Evolutionary conservation across 2,113 vertebrate genomes (phyloP), one percentile per base, ranked within the genome.

Genomic region (Phylloscopus trochiloides): DNA sequence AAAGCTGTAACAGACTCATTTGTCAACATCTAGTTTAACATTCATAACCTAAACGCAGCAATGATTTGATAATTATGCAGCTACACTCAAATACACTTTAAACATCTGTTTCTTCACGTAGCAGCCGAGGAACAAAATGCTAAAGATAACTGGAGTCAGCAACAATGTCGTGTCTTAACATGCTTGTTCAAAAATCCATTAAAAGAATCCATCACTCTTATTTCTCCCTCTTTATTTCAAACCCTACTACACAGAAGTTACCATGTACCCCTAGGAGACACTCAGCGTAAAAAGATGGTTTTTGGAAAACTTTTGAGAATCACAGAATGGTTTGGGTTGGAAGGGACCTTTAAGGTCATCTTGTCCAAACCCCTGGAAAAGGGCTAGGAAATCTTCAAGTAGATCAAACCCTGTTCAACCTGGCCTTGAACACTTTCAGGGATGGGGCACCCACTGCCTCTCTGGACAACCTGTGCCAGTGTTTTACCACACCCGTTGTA

Each of bases 401-500:
- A 72, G 22, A 36, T 10, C n/a, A 80, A 80, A 57, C 36, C 36
- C 26, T 22, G 16, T 29, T 42, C 38, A 52, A 51, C 5, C 52
- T 34, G 38, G 17, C 45, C 45, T 52, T 31, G 29, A 36, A 45
- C n/a, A 40, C 29, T 52, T 40, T n/a, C 28, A 89, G 47, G n/a
- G 38, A 59, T 0, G 1, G 38, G 52, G 19, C 38, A 74, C 29
- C 29, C 61, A 59, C 9, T 6, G 29, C 19, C 29, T 14, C 24
- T 45, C 45, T 31, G 47, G 22, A 45, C n/a, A 40, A 29, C 28
- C 40, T 40, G 38, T 10, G 29, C 20, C 38, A 67, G 19, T n/a
- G 57, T 51, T 43, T 45, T 28, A 59, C 45, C 68, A 59, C 13
- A 3, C 0, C 0, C 22, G 40, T 3, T 20, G 45, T n/a, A 59